phyloP scores from a whole-genome alignment of 2,113 vertebrate species.

The Paracanthobrama guichenoti region DNA sequence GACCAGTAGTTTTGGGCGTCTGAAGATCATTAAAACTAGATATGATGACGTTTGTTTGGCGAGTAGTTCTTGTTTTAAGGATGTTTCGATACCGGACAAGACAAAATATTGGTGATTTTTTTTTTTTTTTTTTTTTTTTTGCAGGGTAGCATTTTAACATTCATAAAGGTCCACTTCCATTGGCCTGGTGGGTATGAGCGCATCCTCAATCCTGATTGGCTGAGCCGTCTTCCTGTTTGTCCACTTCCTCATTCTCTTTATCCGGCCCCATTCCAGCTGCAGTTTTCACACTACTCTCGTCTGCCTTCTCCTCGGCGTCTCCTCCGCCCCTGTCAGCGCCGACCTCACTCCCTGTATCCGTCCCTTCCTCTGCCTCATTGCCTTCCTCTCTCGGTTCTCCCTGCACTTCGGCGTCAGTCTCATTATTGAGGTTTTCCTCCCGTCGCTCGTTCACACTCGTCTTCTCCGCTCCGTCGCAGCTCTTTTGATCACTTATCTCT shows the following conservation, averaged over 20 bases:
- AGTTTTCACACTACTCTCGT: conserved; percentile 22
- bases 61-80: not conserved
- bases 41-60: too few relatives aligned
- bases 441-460: conserved; percentile 17
- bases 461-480: conserved; percentile 58
- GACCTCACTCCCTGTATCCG: conserved; percentile 43
- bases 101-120: not conserved
- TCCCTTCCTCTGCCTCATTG: conserved; percentile 33
- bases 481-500: conserved; percentile 66
- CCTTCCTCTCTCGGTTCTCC: conserved; percentile 37
- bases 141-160: conserved; percentile 18
- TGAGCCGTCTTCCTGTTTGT: not conserved
- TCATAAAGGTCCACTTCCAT: conserved; percentile 6
- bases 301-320: conserved; percentile 10
- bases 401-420: conserved; percentile 1
- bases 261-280: conserved; percentile 2
- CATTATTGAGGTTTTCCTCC: conserved; percentile 24
- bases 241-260: conserved; percentile 50
- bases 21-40: not conserved
- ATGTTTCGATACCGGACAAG: conserved; percentile 17
- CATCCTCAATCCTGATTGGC: conserved; percentile 44
- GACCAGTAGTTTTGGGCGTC: not conserved
- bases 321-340: conserved; percentile 42
- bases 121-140: not conserved
- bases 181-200: not conserved